Percentiles rank a stretch among this genome's conserved stretches.
phyloP scores from a whole-genome alignment of 1,140 invertebrate species.

The Rhopalosiphum maidis region DNA sequence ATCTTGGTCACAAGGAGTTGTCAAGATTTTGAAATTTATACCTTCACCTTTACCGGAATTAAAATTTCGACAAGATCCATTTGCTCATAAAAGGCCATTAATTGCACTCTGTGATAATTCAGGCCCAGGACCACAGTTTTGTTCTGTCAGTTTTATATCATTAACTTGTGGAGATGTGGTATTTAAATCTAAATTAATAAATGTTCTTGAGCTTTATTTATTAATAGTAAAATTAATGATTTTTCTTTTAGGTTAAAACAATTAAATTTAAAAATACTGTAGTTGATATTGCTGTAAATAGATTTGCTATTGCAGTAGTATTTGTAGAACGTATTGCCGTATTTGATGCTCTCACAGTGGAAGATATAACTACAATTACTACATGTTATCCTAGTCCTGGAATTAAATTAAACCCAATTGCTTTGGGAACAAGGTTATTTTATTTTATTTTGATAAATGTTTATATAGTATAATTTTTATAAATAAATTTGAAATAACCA shows the following conservation, averaged over 20 bases:
- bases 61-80: conserved; percentile 68
- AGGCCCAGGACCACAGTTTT: conserved; percentile 81
- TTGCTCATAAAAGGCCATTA: conserved; percentile 79
- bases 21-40: conserved; percentile 81
- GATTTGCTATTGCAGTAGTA: conserved; percentile 81
- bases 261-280: conserved; percentile 93
- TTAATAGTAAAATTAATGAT: not conserved
- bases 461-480: not conserved
- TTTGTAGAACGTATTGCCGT: conserved; percentile 90
- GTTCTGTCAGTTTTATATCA: conserved; percentile 88
- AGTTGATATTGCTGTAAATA: conserved; percentile 84
- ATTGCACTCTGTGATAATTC: conserved; percentile 87
- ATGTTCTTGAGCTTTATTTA: not conserved
- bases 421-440: conserved; percentile 75
- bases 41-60: conserved; percentile 73
- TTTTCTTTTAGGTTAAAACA: conserved; percentile 71
- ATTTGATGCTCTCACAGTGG: conserved; percentile 87
- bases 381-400: conserved; percentile 90
- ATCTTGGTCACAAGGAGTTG: conserved; percentile 86
- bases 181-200: conserved; percentile 59
- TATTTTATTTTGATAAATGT: not conserved
- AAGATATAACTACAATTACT: conserved; percentile 84
- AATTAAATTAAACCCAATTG: conserved; percentile 85
- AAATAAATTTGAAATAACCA: not conserved
- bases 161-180: conserved; percentile 87